A percentile compares a stretch with the other conserved stretches of the same genome.
phyloP scores from a whole-genome alignment of 2,888 invertebrate genomes.

The Nemoura dubitans region DNA sequence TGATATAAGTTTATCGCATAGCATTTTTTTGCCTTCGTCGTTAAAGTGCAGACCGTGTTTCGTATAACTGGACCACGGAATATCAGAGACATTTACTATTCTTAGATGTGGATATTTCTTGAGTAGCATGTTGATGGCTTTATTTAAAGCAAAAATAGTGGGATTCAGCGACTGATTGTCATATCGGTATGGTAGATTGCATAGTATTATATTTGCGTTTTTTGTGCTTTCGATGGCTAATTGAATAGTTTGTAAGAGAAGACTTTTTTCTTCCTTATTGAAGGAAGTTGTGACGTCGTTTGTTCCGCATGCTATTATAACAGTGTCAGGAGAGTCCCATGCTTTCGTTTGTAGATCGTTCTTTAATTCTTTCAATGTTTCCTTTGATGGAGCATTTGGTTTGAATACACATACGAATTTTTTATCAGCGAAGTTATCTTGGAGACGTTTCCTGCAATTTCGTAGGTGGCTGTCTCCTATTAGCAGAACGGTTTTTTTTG shows the following conservation, averaged over 20 bases:
- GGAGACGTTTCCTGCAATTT: too few relatives aligned
- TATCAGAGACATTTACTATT: not conserved
- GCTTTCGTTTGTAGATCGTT: too few relatives aligned
- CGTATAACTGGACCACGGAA: not conserved
- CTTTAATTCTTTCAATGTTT: too few relatives aligned
- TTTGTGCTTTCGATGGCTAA: not conserved
- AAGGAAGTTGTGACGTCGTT: not conserved
- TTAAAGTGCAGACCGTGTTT: not conserved
- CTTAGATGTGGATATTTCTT: not conserved
- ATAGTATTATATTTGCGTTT: not conserved
- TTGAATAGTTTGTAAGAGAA: not conserved
- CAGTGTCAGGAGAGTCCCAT: not conserved
- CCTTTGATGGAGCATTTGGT: too few relatives aligned
- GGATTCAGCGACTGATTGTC: not conserved
- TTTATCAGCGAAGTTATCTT: too few relatives aligned
- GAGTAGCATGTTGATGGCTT: not conserved
- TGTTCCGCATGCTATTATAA: not conserved
- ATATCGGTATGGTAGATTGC: not conserved
- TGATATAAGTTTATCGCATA: not conserved
- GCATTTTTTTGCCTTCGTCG: not conserved
- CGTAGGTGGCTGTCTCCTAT: too few relatives aligned
- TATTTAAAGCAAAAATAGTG: not conserved
- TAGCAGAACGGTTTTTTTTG: too few relatives aligned
- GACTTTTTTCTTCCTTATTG: not conserved
- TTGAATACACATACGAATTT: too few relatives aligned